Conservation (phyloP, 1,140 invertebrate genomes). For the Drosophila rhopaloa region DNA sequence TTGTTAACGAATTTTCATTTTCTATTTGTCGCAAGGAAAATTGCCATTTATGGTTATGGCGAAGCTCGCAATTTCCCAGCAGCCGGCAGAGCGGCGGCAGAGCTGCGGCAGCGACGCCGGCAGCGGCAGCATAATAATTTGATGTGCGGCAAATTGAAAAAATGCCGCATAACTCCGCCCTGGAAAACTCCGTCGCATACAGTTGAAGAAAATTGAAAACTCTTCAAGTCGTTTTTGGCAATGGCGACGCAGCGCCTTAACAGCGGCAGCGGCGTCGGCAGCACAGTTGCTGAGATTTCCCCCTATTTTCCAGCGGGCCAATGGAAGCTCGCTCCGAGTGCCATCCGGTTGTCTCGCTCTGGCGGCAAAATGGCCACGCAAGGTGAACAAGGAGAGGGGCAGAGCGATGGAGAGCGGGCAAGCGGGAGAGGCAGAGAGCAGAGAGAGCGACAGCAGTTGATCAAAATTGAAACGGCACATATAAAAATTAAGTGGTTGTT, state of each 20-base stretch:
- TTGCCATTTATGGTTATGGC: constrained; percentile 72
- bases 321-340: constrained; percentile 35
- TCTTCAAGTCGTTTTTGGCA: constrained; percentile 76
- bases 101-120: constrained; percentile 10
- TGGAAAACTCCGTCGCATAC: constrained; percentile 57
- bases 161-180: constrained; percentile 84
- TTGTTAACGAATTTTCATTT: constrained; percentile 79
- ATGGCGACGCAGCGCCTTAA: constrained; percentile 52
- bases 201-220: constrained; percentile 76
- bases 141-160: constrained; percentile 83
- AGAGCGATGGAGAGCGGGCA: background rate
- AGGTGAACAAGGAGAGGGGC: background rate
- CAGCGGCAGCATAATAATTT: constrained; percentile 74
- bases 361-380: constrained; percentile 66
- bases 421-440: background rate
- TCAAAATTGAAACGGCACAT: constrained; percentile 81
- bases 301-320: constrained; percentile 65
- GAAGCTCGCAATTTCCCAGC: constrained; percentile 3
- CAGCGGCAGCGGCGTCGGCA: background rate
- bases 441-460: constrained; percentile 48
- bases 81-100: constrained; percentile 27
- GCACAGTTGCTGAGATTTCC: constrained; percentile 48
- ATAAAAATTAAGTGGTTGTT: constrained; percentile 84
- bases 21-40: constrained; percentile 69
- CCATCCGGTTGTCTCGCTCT: constrained; percentile 59